phyloP scores from a whole-genome alignment of 2,113 vertebrate genomes.

The Bos indicus region DNA sequence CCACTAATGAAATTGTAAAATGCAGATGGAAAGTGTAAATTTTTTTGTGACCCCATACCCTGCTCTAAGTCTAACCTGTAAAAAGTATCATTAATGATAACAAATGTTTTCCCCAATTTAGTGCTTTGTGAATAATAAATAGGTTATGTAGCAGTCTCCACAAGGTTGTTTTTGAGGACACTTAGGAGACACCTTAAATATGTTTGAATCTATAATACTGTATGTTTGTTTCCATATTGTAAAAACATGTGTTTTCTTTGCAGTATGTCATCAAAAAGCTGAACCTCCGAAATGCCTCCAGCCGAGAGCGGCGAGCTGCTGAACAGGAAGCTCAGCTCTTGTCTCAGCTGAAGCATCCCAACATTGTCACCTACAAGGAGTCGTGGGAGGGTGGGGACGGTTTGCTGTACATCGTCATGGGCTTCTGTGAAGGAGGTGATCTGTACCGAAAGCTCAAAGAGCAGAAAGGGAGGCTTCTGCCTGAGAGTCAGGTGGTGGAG shows the following conservation, averaged over 20 bases:
- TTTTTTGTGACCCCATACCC: neutral
- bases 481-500: constrained; percentile 94
- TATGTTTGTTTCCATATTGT: neutral
- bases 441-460: constrained; percentile 95
- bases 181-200: neutral
- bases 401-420: constrained; percentile 96
- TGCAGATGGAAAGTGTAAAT: neutral
- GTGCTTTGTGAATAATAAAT: neutral
- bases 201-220: neutral
- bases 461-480: constrained; percentile 91
- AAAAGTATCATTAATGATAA: neutral
- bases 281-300: constrained; percentile 90
- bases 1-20: neutral
- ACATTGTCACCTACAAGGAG: constrained; percentile 97
- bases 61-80: neutral
- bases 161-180: neutral
- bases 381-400: constrained; percentile 96
- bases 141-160: neutral
- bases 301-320: constrained; percentile 88
- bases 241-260: constrained; percentile 45
- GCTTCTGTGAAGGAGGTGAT: constrained; percentile 97
- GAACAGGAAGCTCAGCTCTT: constrained; percentile 97
- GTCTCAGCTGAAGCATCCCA: constrained; percentile 93
- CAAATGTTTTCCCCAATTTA: neutral
- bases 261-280: constrained; percentile 98